A percentile compares a stretch with the other conserved stretches of the same genome.
Evolutionary conservation across 1,140 invertebrate genomes (phyloP).

Genomic region (Bombus fervidus): DNA sequence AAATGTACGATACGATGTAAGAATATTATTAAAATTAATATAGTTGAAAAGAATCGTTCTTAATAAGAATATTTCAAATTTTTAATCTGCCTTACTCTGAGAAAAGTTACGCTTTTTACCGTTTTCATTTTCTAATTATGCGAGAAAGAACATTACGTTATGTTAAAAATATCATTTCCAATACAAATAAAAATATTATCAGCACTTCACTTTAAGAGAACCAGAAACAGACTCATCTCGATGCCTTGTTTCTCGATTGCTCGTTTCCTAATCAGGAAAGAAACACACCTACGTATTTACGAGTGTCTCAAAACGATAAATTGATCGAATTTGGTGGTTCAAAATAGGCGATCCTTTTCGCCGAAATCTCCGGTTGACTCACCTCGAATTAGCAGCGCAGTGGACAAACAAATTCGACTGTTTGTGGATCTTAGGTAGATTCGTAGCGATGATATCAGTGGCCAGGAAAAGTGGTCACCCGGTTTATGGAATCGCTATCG

Average conservation of each 20-base stretch:
- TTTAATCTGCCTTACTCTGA: accelerated
- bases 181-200: no score
- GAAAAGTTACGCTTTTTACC: no score
- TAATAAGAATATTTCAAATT: no score
- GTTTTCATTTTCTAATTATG: no score
- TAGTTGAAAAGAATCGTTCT: no score
- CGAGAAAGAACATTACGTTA: no score
- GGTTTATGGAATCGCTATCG: background rate
- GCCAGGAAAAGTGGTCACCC: background rate
- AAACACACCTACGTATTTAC: background rate
- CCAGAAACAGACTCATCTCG: background rate
- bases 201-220: no score
- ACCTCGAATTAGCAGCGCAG: background rate
- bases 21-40: no score
- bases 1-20: no score
- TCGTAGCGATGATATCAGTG: constrained; percentile 30
- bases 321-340: background rate
- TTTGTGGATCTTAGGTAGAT: background rate
- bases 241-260: background rate
- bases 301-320: no score
- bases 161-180: no score
- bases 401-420: background rate
- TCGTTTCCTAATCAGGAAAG: background rate
- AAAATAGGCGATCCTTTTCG: constrained; percentile 19
- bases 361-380: constrained; percentile 19